Conservation (phyloP, 1,140 invertebrate species). For the Drosophila santomea region DNA sequence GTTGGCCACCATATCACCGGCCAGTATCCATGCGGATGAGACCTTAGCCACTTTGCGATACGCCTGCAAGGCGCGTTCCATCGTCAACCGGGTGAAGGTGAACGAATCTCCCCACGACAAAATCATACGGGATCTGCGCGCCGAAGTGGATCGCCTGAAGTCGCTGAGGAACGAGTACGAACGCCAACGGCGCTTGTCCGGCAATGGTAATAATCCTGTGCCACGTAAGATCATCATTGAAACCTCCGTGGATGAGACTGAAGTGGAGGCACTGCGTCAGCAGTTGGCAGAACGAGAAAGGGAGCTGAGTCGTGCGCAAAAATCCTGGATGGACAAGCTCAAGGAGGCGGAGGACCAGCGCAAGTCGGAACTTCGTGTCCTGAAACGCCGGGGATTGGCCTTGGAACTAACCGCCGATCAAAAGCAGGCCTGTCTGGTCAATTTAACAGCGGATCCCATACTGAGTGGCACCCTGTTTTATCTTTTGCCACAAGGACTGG, state of each 20-base stretch:
- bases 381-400: constrained; percentile 86
- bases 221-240: constrained; percentile 81
- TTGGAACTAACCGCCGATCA: constrained; percentile 84
- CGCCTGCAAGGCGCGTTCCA: constrained; percentile 94
- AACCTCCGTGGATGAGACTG: constrained; percentile 82
- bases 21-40: constrained; percentile 91
- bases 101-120: constrained; percentile 96
- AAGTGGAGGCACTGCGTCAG: constrained; percentile 85
- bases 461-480: constrained; percentile 90
- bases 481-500: constrained; percentile 86
- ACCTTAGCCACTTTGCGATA: constrained; percentile 94
- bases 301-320: constrained; percentile 86
- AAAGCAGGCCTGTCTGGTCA: constrained; percentile 87
- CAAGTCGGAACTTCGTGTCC: constrained; percentile 86
- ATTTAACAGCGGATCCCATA: constrained; percentile 89
- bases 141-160: constrained; percentile 90
- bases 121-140: constrained; percentile 91
- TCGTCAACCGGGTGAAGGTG: constrained; percentile 96
- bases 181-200: constrained; percentile 80
- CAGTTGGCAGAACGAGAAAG: constrained; percentile 88
- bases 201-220: constrained; percentile 67
- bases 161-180: constrained; percentile 87
- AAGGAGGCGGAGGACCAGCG: constrained; percentile 87
- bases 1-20: constrained; percentile 92
- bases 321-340: constrained; percentile 87